phyloP scores from a whole-genome alignment of 2,888 invertebrate genomes.

The Xestobium rufovillosum region DNA sequence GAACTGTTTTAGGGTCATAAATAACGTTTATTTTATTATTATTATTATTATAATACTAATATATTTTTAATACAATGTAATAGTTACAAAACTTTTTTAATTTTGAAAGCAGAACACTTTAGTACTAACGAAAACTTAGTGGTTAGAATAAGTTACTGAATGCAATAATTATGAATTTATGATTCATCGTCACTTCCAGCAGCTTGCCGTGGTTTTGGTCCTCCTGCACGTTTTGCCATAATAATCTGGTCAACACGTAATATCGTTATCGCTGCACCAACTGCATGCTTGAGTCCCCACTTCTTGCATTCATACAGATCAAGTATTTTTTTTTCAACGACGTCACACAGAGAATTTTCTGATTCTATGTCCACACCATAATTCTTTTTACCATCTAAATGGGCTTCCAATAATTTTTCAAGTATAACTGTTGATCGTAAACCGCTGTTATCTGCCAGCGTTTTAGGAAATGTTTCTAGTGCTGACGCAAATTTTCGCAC shows the following conservation, averaged over 20 bases:
- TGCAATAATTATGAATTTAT: too few relatives aligned
- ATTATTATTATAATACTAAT: too few relatives aligned
- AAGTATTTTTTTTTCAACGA: constrained; percentile 66
- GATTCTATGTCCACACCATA: constrained; percentile 83
- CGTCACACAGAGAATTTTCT: constrained; percentile 66
- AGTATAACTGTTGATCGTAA: constrained; percentile 79
- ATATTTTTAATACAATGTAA: too few relatives aligned
- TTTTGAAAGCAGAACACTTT: too few relatives aligned
- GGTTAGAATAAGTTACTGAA: too few relatives aligned
- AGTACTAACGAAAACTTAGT: too few relatives aligned
- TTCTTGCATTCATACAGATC: constrained; percentile 81
- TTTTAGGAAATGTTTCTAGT: constrained; percentile 84
- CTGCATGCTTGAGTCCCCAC: constrained; percentile 95
- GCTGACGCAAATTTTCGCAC: constrained; percentile 88
- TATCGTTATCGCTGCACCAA: constrained; percentile 85
- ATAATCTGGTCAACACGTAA: constrained; percentile 95
- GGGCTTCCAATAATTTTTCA: constrained; percentile 87
- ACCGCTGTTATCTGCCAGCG: constrained; percentile 92
- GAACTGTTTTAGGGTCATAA: too few relatives aligned
- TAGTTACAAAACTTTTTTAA: too few relatives aligned
- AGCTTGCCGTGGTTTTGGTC: constrained; percentile 69
- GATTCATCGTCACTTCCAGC: constrained; percentile 66
- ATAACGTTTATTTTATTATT: too few relatives aligned
- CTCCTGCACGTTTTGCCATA: constrained; percentile 96
- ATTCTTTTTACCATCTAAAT: constrained; percentile 72